Base-by-base conservation (phyloP, 2,797 vertebrate species). In the Spinibarbus caldwelli region DNA sequence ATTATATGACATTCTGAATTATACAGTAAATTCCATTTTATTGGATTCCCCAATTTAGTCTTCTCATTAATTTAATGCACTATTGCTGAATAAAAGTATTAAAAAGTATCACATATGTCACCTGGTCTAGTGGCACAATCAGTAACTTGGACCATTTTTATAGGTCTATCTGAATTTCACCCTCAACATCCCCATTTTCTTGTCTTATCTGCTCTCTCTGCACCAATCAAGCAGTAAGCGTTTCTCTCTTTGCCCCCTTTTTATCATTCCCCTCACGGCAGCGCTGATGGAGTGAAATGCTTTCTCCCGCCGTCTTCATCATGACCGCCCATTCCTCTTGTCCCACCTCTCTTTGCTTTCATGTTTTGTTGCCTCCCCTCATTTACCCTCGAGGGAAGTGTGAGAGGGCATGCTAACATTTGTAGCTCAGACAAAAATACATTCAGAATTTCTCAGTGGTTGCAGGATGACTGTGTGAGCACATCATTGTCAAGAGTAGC, bases 281-380 rank as follows among this genome's bases (percentile, higher is more conserved):
- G 80, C 81, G 49, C 59, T 89, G 84, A 86, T 77, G 66, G 41
- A 84, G 72, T 82, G 29, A 84, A 87, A 81, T 79, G 68, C 84
- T 72, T 73, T 73, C 78, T 87, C 71, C 77, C 41, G 9, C 41
- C 29, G 54, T 78, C 83, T 52, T 85, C 76, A 85, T 72, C 54
- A 79, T 62, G 36, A 79, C 66, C 29, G 76, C 21, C 76, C 77
- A 72, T 71, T 85, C 41, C 67, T 85, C 76, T n/a, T n/a, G 17
- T 57, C 49, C 64, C 76, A 59, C 66, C 64, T 59, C 66, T 36
- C 38, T 79, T 47, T 45, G 67, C 54, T 79, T 71, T 71, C 75
- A 72, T 79, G 66, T 79, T n/a, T 29, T 34, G 66, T 62, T 45
- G 76, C 76, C 29, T 62, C 82, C 73, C 70, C 62, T 78, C 49